Evolutionary conservation across 2,797 vertebrate species (phyloP).

Genomic region (Acanthiza pusilla): DNA sequence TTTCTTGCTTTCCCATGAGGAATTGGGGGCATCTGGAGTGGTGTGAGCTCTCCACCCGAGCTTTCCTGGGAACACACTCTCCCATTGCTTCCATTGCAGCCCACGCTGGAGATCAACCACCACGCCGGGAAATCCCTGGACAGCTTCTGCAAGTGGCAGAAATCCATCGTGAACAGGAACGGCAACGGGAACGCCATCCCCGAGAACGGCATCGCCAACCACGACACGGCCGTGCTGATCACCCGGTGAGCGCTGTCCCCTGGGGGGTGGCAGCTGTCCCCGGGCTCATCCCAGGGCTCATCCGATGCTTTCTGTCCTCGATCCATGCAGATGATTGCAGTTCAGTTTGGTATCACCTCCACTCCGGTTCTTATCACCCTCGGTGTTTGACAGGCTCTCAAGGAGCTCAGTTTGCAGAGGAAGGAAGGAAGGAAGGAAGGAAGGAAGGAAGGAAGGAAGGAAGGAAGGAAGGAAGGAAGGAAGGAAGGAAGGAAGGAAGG

Average conservation of each 20-base stretch:
- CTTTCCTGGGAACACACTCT: background rate
- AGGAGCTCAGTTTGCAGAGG: background rate
- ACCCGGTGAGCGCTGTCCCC: conserved; percentile 80
- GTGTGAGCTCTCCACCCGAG: background rate
- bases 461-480: background rate
- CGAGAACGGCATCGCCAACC: conserved; percentile 94
- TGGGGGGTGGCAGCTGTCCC: background rate
- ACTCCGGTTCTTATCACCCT: background rate
- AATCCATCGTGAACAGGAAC: conserved; percentile 90
- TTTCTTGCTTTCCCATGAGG: background rate
- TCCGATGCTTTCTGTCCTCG: background rate
- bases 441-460: background rate
- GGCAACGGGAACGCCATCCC: conserved; percentile 94
- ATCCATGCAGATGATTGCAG: background rate
- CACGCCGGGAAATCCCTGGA: conserved; percentile 96
- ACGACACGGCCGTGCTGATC: conserved; percentile 95
- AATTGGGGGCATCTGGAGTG: background rate
- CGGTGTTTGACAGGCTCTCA: background rate
- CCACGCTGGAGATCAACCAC: conserved; percentile 94
- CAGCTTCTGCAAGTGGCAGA: conserved; percentile 99
- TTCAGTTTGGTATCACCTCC: background rate
- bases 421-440: too few species aligned
- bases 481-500: background rate
- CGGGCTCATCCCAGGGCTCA: background rate
- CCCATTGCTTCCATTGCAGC: conserved; percentile 70